Conservation (phyloP, 2,113 vertebrate genomes). For the Salvelinus sp. region DNA sequence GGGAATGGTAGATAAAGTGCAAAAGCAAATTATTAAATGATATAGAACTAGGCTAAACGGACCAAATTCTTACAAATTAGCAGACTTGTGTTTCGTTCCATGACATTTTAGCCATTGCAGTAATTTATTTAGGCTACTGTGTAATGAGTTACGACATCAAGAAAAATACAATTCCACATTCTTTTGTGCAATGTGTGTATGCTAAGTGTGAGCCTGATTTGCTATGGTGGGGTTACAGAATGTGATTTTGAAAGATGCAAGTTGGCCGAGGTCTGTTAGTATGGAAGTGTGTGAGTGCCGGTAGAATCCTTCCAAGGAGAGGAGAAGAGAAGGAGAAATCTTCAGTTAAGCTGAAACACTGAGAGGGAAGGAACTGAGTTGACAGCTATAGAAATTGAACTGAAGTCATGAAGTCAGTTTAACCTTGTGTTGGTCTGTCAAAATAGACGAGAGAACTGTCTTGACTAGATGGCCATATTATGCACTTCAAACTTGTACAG, state of each 20-base stretch:
- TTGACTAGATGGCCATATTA: not conserved
- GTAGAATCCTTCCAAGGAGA: not conserved
- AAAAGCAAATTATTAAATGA: no score
- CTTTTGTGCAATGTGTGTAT: not conserved
- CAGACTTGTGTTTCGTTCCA: no score
- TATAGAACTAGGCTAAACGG: no score
- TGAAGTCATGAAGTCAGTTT: not conserved
- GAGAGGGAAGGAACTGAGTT: not conserved
- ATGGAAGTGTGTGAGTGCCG: not conserved
- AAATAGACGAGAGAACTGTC: not conserved
- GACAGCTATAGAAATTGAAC: not conserved
- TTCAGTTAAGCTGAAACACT: not conserved
- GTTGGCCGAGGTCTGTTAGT: not conserved
- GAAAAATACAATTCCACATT: not conserved
- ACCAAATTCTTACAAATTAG: no score
- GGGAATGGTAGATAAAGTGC: no score
- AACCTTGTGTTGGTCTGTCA: not conserved
- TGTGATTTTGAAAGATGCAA: not conserved
- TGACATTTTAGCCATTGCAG: no score
- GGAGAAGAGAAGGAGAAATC: not conserved
- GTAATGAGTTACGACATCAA: no score
- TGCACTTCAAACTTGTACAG: no score
- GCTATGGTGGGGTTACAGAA: not conserved
- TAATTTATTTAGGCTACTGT: no score
- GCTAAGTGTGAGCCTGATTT: not conserved